These are phyloP conservation scores for Euspilapteryx auroguttella DNA, from an alignment of 2,888 invertebrate species.

Conservation along the genomic window DNA sequence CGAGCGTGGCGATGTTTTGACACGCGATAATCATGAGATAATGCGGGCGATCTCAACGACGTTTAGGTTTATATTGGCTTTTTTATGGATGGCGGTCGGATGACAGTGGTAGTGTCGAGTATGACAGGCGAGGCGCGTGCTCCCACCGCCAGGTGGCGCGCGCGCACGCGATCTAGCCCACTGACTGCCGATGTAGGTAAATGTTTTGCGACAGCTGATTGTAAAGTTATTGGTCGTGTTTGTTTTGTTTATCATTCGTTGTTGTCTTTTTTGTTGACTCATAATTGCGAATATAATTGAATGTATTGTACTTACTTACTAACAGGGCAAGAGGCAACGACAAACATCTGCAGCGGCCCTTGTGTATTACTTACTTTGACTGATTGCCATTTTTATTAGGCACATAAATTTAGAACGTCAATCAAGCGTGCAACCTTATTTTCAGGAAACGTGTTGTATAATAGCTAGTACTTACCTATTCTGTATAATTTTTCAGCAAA, in stretches of 20 bases:
- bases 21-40: constrained; percentile 63
- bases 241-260: constrained; percentile 8
- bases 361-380: too few species aligned
- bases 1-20: constrained; percentile 63
- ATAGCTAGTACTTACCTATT: too few species aligned
- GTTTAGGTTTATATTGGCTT: constrained; percentile 59
- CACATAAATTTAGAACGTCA: too few species aligned
- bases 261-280: too few species aligned
- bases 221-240: constrained; percentile 8
- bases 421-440: too few species aligned
- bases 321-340: too few species aligned
- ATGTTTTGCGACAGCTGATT: constrained; percentile 13
- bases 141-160: constrained; percentile 20
- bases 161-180: constrained; percentile 9
- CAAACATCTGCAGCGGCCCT: too few species aligned
- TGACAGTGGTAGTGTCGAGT: constrained; percentile 22
- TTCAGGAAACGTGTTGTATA: too few species aligned
- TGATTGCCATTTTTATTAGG: too few species aligned
- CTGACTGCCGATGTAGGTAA: neutral
- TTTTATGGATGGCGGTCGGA: constrained; percentile 35
- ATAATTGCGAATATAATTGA: constrained; percentile 4
- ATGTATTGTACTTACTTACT: too few species aligned
- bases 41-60: constrained; percentile 55
- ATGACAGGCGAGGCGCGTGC: neutral
- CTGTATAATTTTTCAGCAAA: too few species aligned